Evolutionary conservation across 2,797 vertebrate genomes (phyloP).

Genomic region (Intellagama lesueurii): DNA sequence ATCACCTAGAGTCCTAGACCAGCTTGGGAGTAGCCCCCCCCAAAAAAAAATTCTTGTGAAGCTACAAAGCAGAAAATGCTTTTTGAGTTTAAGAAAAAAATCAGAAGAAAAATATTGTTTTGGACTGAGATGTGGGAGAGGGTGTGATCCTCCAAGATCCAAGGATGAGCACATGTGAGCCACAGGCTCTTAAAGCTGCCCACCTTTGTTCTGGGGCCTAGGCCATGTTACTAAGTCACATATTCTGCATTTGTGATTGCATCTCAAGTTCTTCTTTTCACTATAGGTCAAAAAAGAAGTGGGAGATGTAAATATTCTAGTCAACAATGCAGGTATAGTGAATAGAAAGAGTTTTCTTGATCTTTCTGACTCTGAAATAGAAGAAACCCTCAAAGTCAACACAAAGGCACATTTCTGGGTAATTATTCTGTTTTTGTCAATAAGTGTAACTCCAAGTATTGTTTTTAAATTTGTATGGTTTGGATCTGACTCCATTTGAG

Average conservation of each 20-base stretch:
- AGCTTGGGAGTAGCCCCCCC: too few relatives aligned
- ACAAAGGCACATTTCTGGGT: conserved; percentile 91
- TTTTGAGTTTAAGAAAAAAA: too few relatives aligned
- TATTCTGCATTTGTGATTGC: background rate
- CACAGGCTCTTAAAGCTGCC: background rate
- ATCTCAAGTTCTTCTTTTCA: background rate
- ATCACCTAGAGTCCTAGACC: too few relatives aligned
- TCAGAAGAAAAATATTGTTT: too few relatives aligned
- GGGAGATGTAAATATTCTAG: conserved; percentile 87
- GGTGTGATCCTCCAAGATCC: too few relatives aligned
- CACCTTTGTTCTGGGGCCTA: too few relatives aligned
- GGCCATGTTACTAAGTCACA: conserved; percentile 16
- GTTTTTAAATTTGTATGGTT: background rate
- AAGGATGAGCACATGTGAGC: too few relatives aligned
- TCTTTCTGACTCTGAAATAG: conserved; percentile 82
- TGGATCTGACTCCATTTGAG: too few relatives aligned
- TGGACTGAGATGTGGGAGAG: too few relatives aligned
- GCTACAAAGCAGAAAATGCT: too few relatives aligned
- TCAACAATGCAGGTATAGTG: conserved; percentile 87
- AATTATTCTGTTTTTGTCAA: conserved; percentile 36
- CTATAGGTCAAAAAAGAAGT: conserved; percentile 87
- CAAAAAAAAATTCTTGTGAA: too few relatives aligned
- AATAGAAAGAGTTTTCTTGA: conserved; percentile 85
- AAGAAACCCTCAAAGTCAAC: conserved; percentile 86
- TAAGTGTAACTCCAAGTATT: background rate